Conservation (phyloP, 2,888 invertebrate genomes). For the Ichneumoninae sp. region DNA sequence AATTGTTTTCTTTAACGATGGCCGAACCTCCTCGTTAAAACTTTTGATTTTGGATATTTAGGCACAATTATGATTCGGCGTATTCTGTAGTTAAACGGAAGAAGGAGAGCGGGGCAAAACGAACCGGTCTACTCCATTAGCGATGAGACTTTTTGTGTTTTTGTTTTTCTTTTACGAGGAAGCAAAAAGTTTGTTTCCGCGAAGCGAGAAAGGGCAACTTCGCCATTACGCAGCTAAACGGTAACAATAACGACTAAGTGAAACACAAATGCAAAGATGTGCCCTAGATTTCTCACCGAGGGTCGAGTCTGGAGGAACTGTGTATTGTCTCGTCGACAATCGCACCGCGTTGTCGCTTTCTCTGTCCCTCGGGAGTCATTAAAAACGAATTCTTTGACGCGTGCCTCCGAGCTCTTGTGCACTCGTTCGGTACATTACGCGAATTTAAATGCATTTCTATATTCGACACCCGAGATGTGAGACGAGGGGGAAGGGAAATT, state of each 20-base stretch:
- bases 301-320: neutral
- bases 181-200: neutral
- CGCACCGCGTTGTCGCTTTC: neutral
- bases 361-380: slow-evolving; percentile 13
- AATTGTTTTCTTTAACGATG: neutral
- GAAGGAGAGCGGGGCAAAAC: no score
- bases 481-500: neutral
- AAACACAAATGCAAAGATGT: slow-evolving; percentile 8
- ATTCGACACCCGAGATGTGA: neutral
- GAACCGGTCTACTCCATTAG: no score
- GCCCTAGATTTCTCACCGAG: slow-evolving; percentile 25
- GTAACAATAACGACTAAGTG: neutral
- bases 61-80: no score
- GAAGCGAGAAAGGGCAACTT: neutral
- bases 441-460: slow-evolving; percentile 2
- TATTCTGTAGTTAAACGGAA: no score
- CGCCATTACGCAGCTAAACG: neutral
- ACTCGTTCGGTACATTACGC: neutral
- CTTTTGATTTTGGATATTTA: no score
- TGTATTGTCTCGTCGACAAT: slow-evolving; percentile 25
- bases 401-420: neutral
- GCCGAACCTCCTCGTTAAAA: no score
- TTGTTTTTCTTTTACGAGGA: neutral
- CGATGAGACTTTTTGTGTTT: neutral
- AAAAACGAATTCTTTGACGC: slow-evolving; percentile 25